Evolutionary conservation across 2,797 vertebrate genomes (phyloP).

Genomic region (Buphagus erythrorhynchus): DNA sequence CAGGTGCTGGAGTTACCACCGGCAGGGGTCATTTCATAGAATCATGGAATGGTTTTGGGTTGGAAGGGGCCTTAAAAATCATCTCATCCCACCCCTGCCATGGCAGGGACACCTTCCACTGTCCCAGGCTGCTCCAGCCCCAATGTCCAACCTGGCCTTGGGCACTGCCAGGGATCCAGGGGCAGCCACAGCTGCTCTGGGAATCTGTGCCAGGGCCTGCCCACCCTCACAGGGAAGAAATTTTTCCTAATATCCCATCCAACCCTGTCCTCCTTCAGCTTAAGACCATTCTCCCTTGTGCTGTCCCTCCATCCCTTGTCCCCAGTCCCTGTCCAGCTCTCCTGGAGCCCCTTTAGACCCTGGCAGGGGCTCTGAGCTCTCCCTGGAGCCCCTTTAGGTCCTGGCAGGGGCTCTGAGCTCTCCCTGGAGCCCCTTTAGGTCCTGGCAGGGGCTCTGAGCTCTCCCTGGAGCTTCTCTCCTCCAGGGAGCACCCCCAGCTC

Average conservation of each 20-base stretch:
- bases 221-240: accelerated
- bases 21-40: background rate
- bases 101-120: background rate
- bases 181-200: background rate
- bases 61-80: accelerated
- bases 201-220: accelerated
- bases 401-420: background rate
- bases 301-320: background rate
- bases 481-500: background rate
- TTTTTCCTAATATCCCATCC: too few species aligned
- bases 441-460: accelerated
- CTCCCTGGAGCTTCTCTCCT: background rate
- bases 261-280: background rate
- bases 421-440: background rate
- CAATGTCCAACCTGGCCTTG: background rate
- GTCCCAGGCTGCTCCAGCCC: background rate
- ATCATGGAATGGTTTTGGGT: background rate
- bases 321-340: background rate
- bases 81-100: background rate
- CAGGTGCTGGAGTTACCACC: background rate
- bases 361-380: background rate
- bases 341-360: background rate
- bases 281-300: background rate
- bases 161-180: background rate
- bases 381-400: background rate